Base-by-base conservation (phyloP, 2,113 vertebrate species). In the Colaptes auratus region DNA sequence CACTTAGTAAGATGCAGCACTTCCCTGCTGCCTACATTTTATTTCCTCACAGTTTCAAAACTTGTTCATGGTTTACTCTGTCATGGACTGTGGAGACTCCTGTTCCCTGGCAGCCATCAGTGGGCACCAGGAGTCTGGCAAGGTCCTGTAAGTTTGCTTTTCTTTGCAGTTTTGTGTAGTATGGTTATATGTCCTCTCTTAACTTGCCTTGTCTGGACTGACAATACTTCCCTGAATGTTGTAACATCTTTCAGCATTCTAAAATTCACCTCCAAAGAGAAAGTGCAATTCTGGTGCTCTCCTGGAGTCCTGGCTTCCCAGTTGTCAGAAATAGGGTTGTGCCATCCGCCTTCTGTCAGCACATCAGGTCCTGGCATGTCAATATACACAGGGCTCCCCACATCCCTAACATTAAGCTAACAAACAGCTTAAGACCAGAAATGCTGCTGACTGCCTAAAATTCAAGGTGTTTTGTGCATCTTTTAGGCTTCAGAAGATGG, bases 401-500 rank as follows among this genome's bases (percentile, higher is more conserved):
- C n/a, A 61, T 15, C 15, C 25, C 39, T n/a, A n/a, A n/a, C n/a
- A n/a, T n/a, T n/a, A n/a, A n/a, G n/a, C 20, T 65, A 61, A 33
- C 19, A 70, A 46, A 65, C 23, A 27, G 9, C 69, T 81, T 50
- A 53, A 71, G 36, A 3, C 13, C 36, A 35, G 36, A 10, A 31
- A 10, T 19, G 31, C 46, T 86, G 16, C 55, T 9, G 30, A 46
- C 48, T 48, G 59, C 59, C n/a, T 67, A 28, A 60, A 66, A 44
- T 50, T 55, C 39, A 10, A 17, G 21, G 24, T 86, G 4, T 1
- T 69, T 85, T 61, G 92, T 85, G 59, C 24, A 17, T 67, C 11
- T 82, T 85, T 50, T 48, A 99, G 99, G 44, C 98, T 99, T 35
- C 99, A 99, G 97, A 99, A 99, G 95, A 98, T 99, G 97, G 98